phyloP scores from a whole-genome alignment of 1,140 invertebrate genomes.

The Frieseomelitta varia region DNA sequence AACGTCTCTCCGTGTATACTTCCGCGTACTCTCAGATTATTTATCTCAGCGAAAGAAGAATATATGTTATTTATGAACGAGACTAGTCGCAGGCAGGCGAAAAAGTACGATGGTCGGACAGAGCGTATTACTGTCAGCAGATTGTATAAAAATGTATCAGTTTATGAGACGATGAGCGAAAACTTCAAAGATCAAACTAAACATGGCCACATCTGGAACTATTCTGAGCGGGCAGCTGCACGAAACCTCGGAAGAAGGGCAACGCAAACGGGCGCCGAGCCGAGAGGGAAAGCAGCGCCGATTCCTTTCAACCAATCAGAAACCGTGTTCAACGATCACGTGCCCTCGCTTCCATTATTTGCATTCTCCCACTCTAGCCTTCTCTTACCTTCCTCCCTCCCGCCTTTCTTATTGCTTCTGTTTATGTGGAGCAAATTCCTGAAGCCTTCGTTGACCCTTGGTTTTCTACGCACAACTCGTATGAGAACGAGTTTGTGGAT shows the following conservation, averaged over 20 bases:
- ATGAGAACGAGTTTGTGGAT: slow-evolving; percentile 27
- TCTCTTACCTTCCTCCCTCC: not conserved
- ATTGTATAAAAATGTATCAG: slow-evolving; percentile 68
- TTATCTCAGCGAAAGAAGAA: slow-evolving; percentile 58
- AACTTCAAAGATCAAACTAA: slow-evolving; percentile 82
- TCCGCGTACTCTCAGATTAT: slow-evolving; percentile 40
- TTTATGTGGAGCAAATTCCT: slow-evolving; percentile 55
- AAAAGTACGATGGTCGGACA: slow-evolving; percentile 71
- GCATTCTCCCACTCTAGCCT: slow-evolving; percentile 15
- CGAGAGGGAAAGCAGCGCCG: slow-evolving; percentile 51
- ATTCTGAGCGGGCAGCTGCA: slow-evolving; percentile 76
- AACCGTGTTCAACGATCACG: slow-evolving; percentile 52
- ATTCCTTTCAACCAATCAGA: slow-evolving; percentile 60
- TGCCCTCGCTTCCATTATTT: slow-evolving; percentile 42
- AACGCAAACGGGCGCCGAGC: slow-evolving; percentile 42
- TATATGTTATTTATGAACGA: slow-evolving; percentile 56
- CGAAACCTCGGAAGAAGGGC: slow-evolving; percentile 56
- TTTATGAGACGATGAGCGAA: slow-evolving; percentile 76
- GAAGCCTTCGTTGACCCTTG: slow-evolving; percentile 30
- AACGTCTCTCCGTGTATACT: slow-evolving; percentile 54
- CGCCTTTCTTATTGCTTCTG: slow-evolving; percentile 16
- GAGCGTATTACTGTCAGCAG: slow-evolving; percentile 70
- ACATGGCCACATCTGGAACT: slow-evolving; percentile 82
- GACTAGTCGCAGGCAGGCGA: slow-evolving; percentile 71
- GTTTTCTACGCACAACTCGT: slow-evolving; percentile 32